Base-by-base conservation (phyloP, 2,113 vertebrate genomes). In the Anolis carolinensis region DNA sequence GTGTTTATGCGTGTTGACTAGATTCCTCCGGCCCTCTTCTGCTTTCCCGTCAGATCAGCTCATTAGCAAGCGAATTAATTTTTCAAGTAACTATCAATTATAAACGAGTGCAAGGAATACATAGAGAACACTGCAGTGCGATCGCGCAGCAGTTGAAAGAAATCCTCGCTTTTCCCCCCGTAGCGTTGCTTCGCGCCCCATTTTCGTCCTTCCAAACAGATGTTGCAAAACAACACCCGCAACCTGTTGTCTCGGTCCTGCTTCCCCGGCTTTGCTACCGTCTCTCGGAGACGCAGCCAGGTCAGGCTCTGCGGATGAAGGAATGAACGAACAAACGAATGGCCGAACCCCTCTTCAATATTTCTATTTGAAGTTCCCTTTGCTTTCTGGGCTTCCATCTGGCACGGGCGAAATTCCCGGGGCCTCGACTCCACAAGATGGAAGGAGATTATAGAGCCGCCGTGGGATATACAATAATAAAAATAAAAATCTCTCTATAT, bases 261-360 rank as follows among this genome's bases (percentile, higher is more conserved):
- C 34, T 25, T 3, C 18, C 52, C 91, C n/a, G n/a, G n/a, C 83
- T 83, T 78, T 63, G 36, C 36, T 73, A 89, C 89, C 87, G 34
- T 62, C 34, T 91, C 90, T 82, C 86, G 74, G 21, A 55, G 82
- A 89, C 55, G 44, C 80, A 86, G 67, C 39, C 50, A 81, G 59
- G 27, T 88, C 4, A 23, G 48, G 30, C 75, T 89, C 82, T 30
- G 72, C 39, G 39, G 3, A 2, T 44, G 5, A 44, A 44, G 2
- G 39, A 5, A 44, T 44, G 39, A 44, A 44, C 5, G 39, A 44
- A 4, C 5, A 5, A 44, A 44, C 39, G 39, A 44, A 44, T n/a
- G 74, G 16, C 1, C n/a, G 75, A 90, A 79, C 62, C 83, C 32
- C 62, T 82, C 21, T 75, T 87, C 89, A 82, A 79, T 82, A 20